Evolutionary conservation across 2,888 invertebrate genomes (phyloP), one percentile per base, ranked within the genome.

Genomic region (Leucophenga maculata): DNA sequence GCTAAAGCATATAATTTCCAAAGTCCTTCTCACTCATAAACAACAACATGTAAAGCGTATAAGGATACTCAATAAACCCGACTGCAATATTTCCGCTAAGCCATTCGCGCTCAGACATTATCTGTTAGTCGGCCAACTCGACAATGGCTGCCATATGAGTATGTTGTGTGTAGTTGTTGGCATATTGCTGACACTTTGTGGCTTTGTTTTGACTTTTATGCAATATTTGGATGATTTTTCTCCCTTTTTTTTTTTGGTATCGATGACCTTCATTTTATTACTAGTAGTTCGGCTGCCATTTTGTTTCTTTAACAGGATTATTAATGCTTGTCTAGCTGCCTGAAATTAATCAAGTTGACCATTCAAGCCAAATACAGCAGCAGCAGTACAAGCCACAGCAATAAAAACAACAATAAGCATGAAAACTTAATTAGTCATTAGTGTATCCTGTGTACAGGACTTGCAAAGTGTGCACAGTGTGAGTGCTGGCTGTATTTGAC

Each of bases 401-500:
- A 50, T 26, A 26, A 62, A n/a, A 62, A 39, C 62, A 62, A 62
- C 39, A 62, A 62, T 44, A 62, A 44, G 8, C 81, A 80, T 82
- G 83, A 81, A 82, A 82, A 81, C 80, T 83, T 80, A 80, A 80
- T 80, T 80, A 80, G 80, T 82, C 80, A 78, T 82, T 82, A 83
- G 83, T 80, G 78, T 74, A 22, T 11, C 6, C 14, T 26, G 11
- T 18, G 11, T 20, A 20, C 20, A 20, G 54, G 54, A 13, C 20
- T 20, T 20, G 18, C 9, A 54, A 39, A 8, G 39, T 11, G 3
- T 11, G 39, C 9, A 39, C 9, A 39, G 8, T n/a, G n/a, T n/a
- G n/a, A 39, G 8, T 1, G 39, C 6, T 3, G 4, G 26, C 4
- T 26, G 26, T 26, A 26, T 26, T 26, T 26, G 26, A 26, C 26